Conservation (phyloP, 2,888 invertebrate genomes). For the Luperina nickerlii region DNA sequence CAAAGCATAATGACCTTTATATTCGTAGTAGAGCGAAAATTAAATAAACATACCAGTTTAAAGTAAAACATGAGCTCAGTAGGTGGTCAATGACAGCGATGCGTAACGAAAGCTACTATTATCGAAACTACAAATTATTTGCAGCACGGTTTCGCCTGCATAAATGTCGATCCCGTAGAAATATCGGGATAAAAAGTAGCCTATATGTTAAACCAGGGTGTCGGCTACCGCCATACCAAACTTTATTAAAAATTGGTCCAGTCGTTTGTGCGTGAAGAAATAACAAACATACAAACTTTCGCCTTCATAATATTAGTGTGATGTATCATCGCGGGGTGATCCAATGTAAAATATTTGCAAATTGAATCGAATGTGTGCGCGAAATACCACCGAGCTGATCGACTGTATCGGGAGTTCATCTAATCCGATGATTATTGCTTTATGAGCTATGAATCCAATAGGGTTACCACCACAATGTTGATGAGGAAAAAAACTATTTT, state of each 20-base stretch:
- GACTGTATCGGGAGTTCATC: slow-evolving; percentile 50
- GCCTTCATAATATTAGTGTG: too few relatives aligned
- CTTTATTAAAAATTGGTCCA: too few relatives aligned
- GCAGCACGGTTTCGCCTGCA: too few relatives aligned
- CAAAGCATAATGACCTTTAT: neutral
- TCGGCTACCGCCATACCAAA: too few relatives aligned
- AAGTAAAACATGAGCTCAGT: slow-evolving; percentile 12
- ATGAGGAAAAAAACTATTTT: neutral
- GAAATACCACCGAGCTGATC: slow-evolving; percentile 49
- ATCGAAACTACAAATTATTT: slow-evolving; percentile 37
- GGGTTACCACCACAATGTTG: slow-evolving; percentile 36
- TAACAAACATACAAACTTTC: too few relatives aligned
- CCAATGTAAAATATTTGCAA: slow-evolving; percentile 33
- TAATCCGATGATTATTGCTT: slow-evolving; percentile 57
- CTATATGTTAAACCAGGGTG: too few relatives aligned
- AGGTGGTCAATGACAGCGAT: slow-evolving; percentile 49
- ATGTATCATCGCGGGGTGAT: slow-evolving; percentile 11
- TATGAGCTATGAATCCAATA: slow-evolving; percentile 57
- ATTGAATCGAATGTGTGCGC: slow-evolving; percentile 32
- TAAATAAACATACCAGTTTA: slow-evolving; percentile 8
- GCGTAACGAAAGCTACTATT: slow-evolving; percentile 37
- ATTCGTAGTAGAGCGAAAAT: neutral
- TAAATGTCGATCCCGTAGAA: too few relatives aligned
- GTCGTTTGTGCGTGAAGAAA: too few relatives aligned
- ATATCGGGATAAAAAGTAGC: too few relatives aligned